phyloP scores from a whole-genome alignment of 2,113 vertebrate species.

The Coptodon bakossiorum region DNA sequence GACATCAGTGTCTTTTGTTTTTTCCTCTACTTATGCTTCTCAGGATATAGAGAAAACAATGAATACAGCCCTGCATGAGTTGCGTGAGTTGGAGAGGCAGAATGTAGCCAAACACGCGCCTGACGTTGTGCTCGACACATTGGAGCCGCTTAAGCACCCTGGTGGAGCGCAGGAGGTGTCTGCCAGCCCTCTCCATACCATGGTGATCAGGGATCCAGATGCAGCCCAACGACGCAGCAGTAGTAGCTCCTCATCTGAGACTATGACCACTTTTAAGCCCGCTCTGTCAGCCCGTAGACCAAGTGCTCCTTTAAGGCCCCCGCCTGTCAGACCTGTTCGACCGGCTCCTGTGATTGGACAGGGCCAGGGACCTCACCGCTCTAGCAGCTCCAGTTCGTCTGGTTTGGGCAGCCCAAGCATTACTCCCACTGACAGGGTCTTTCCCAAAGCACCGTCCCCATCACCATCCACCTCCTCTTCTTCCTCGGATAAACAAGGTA shows the following conservation, averaged over 20 bases:
- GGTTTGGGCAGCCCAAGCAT: conserved; percentile 90
- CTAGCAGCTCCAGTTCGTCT: conserved; percentile 93
- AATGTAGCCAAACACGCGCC: conserved; percentile 96
- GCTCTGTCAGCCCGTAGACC: conserved; percentile 83
- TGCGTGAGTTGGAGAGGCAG: conserved; percentile 94
- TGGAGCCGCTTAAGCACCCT: conserved; percentile 92
- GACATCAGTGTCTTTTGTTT: background rate
- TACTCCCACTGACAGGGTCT: conserved; percentile 92
- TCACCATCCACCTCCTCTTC: conserved; percentile 66
- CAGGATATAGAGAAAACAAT: conserved; percentile 99
- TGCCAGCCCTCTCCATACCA: conserved; percentile 91
- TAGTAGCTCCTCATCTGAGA: conserved; percentile 88
- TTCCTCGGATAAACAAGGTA: conserved; percentile 68
- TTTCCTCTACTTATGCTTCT: background rate
- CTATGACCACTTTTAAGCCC: conserved; percentile 97
- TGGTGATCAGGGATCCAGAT: conserved; percentile 92
- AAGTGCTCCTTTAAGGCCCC: conserved; percentile 85
- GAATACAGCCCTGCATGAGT: conserved; percentile 92
- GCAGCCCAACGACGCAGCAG: conserved; percentile 88
- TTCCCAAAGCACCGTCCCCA: conserved; percentile 77
- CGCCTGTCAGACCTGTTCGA: conserved; percentile 80
- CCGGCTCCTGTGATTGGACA: conserved; percentile 79
- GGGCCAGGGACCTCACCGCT: conserved; percentile 76
- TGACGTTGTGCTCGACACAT: conserved; percentile 93
- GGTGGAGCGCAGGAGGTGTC: conserved; percentile 73